Percentiles rank a stretch among this genome's conserved stretches.
phyloP scores from a whole-genome alignment of 2,113 vertebrate species.

The Speoplatyrhinus poulsoni region DNA sequence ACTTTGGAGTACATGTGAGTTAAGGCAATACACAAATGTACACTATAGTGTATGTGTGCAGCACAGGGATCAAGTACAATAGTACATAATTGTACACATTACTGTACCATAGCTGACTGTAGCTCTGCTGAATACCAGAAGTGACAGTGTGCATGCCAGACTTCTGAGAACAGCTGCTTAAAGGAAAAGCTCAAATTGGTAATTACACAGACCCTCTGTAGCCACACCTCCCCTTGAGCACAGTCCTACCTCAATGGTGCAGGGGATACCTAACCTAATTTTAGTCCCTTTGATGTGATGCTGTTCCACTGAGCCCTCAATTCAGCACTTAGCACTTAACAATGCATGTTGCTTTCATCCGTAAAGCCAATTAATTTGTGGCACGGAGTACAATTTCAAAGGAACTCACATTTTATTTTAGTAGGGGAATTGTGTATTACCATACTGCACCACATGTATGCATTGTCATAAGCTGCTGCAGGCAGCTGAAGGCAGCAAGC shows the following conservation, averaged over 20 bases:
- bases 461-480: background rate
- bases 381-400: conserved; percentile 48
- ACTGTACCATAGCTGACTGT: too few species aligned
- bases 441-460: background rate
- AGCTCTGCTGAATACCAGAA: background rate
- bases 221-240: conserved; percentile 8
- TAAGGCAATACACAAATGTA: too few species aligned
- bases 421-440: background rate
- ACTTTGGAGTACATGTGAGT: too few species aligned
- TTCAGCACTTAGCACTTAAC: conserved; percentile 53
- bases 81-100: too few species aligned
- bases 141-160: background rate
- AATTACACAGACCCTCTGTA: conserved; percentile 6
- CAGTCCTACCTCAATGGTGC: background rate
- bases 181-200: conserved; percentile 15
- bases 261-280: conserved; percentile 40
- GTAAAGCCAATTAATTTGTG: conserved; percentile 58
- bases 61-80: too few species aligned
- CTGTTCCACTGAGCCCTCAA: conserved; percentile 43
- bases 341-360: conserved; percentile 59
- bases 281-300: conserved; percentile 61
- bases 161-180: conserved; percentile 9
- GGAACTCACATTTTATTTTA: conserved; percentile 5
- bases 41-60: too few species aligned
- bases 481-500: background rate